phyloP scores from a whole-genome alignment of 1,140 invertebrate species.

The Procambarus virginalis region DNA sequence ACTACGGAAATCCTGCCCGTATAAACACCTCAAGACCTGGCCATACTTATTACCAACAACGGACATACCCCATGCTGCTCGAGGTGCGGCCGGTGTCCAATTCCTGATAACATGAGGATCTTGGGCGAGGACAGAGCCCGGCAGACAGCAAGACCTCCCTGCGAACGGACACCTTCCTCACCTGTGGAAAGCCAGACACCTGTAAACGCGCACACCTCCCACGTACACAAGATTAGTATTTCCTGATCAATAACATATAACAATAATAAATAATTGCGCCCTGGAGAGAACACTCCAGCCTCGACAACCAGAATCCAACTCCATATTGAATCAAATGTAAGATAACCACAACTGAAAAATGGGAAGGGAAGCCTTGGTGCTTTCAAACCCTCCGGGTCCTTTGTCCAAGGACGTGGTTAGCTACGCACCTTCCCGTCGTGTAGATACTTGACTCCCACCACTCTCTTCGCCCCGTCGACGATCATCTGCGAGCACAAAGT shows the following conservation, averaged over 20 bases:
- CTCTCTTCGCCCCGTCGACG: conserved; percentile 34
- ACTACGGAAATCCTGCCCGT: too few relatives aligned
- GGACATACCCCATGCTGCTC: conserved; percentile 80
- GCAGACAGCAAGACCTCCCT: conserved; percentile 88
- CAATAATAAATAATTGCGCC: neutral
- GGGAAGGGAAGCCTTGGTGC: too few relatives aligned
- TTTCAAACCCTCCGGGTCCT: too few relatives aligned
- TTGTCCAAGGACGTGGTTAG: too few relatives aligned
- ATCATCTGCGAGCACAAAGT: conserved; percentile 5
- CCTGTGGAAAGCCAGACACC: conserved; percentile 54
- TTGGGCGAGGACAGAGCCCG: conserved; percentile 86
- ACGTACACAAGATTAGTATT: neutral
- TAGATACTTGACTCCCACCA: conserved; percentile 15
- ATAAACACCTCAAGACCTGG: too few relatives aligned
- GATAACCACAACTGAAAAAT: too few relatives aligned
- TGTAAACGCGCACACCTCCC: too few relatives aligned
- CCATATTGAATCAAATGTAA: too few relatives aligned
- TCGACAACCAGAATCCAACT: too few relatives aligned
- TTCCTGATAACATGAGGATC: conserved; percentile 89
- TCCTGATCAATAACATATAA: too few relatives aligned
- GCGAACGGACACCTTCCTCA: conserved; percentile 80
- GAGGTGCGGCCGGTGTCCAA: conserved; percentile 86
- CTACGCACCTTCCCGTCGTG: conserved; percentile 28
- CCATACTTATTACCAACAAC: too few relatives aligned
- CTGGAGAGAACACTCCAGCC: too few relatives aligned